phyloP scores from a whole-genome alignment of 1,140 invertebrate genomes.

The Brachionus rotundiformis region DNA sequence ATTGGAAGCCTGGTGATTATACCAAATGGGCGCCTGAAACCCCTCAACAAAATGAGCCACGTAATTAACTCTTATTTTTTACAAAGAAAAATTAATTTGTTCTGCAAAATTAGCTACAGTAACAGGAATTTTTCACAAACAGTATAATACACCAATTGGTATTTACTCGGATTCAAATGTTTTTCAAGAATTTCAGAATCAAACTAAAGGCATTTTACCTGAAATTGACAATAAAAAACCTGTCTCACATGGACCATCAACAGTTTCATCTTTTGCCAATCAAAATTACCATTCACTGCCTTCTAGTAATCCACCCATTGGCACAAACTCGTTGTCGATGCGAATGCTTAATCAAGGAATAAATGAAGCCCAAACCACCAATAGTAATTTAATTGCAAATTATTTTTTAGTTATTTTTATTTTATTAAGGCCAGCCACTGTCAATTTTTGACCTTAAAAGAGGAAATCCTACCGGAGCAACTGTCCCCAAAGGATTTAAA shows the following conservation, averaged over 20 bases:
- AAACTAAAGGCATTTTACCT: slow-evolving; percentile 36
- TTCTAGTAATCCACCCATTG: neutral
- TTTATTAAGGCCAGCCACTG: slow-evolving; percentile 12
- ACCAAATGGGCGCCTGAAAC: slow-evolving; percentile 40
- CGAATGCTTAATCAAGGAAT: slow-evolving; percentile 41
- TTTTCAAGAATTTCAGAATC: slow-evolving; percentile 48
- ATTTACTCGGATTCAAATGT: slow-evolving; percentile 50
- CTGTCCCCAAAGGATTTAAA: slow-evolving; percentile 27
- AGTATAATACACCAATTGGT: slow-evolving; percentile 51
- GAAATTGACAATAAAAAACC: neutral
- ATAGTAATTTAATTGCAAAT: neutral
- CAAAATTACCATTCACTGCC: slow-evolving; percentile 18
- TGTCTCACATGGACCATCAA: neutral
- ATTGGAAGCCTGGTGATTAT: slow-evolving; percentile 50
- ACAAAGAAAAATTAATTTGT: neutral
- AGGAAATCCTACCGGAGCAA: slow-evolving; percentile 39
- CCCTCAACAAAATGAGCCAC: neutral
- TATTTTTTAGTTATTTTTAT: neutral
- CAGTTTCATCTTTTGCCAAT: neutral
- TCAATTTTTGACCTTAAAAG: slow-evolving; percentile 18
- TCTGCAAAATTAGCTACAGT: slow-evolving; percentile 14
- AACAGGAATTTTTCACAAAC: slow-evolving; percentile 48
- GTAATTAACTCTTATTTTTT: neutral
- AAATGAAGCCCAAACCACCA: slow-evolving; percentile 18
- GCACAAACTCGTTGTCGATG: slow-evolving; percentile 6